Conservation (phyloP, 2,113 vertebrate species). For the Philantomba maxwellii region DNA sequence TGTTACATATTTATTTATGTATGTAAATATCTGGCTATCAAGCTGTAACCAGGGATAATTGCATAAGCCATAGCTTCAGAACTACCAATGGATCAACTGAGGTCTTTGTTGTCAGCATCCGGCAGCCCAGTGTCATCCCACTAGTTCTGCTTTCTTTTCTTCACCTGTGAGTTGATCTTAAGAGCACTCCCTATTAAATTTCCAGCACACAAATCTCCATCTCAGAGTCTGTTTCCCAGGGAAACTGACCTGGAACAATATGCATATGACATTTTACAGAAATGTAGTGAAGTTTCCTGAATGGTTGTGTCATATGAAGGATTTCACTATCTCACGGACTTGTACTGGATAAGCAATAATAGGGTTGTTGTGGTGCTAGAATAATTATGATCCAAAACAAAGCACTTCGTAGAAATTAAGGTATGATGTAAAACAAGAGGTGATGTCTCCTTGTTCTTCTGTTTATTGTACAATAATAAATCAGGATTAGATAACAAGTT, state of each 20-base stretch:
- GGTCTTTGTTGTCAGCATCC: background rate
- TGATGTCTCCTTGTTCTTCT: background rate
- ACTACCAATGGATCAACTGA: accelerated
- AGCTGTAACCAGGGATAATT: background rate
- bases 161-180: background rate
- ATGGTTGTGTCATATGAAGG: background rate
- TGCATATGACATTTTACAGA: background rate
- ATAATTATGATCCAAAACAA: background rate
- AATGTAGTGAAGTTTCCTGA: background rate
- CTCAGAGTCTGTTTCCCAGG: background rate
- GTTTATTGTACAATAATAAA: background rate
- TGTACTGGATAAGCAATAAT: background rate
- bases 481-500: background rate
- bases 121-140: background rate
- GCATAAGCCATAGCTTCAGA: background rate
- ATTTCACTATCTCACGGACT: background rate
- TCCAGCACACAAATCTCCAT: background rate
- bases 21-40: background rate
- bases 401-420: background rate
- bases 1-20: background rate
- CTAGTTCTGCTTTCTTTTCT: background rate
- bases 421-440: background rate
- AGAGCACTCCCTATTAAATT: background rate
- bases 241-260: background rate
- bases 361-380: background rate